Conservation (phyloP, 2,888 invertebrate species). For the Drosophila leonis region DNA sequence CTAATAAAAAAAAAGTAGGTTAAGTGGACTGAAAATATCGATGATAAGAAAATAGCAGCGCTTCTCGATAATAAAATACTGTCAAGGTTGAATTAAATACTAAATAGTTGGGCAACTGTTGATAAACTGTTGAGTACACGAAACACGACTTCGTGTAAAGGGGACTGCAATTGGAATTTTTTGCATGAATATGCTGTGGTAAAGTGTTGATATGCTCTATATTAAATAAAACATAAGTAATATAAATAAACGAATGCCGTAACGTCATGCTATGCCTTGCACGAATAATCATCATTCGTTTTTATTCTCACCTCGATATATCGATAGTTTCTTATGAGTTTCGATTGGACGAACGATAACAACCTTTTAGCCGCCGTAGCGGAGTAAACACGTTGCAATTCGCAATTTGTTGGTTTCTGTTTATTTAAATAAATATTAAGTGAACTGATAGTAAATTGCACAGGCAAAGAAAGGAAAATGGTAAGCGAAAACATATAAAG, state of each 20-base stretch:
- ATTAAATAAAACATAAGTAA: neutral
- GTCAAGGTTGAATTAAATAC: neutral
- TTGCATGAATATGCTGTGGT: no score
- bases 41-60: slow-evolving; percentile 1
- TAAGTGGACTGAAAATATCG: slow-evolving; percentile 61
- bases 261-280: neutral
- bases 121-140: neutral
- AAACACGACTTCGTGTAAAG: no score
- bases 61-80: slow-evolving; percentile 4
- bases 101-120: neutral
- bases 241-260: neutral
- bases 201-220: neutral
- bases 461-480: slow-evolving; percentile 30
- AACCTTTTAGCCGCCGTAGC: slow-evolving; percentile 33
- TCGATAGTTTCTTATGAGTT: slow-evolving; percentile 31
- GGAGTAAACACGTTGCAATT: slow-evolving; percentile 74
- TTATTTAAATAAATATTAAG: slow-evolving; percentile 26
- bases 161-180: neutral
- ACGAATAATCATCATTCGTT: neutral
- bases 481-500: slow-evolving; percentile 13
- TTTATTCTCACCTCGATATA: neutral
- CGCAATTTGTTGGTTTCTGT: slow-evolving; percentile 28
- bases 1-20: slow-evolving; percentile 59
- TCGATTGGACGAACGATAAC: slow-evolving; percentile 20
- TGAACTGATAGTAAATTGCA: slow-evolving; percentile 9